A percentile compares a stretch with the other conserved stretches of the same genome.
Evolutionary conservation across 2,113 vertebrate genomes (phyloP).

Genomic region (Hippopotamus amphibius): DNA sequence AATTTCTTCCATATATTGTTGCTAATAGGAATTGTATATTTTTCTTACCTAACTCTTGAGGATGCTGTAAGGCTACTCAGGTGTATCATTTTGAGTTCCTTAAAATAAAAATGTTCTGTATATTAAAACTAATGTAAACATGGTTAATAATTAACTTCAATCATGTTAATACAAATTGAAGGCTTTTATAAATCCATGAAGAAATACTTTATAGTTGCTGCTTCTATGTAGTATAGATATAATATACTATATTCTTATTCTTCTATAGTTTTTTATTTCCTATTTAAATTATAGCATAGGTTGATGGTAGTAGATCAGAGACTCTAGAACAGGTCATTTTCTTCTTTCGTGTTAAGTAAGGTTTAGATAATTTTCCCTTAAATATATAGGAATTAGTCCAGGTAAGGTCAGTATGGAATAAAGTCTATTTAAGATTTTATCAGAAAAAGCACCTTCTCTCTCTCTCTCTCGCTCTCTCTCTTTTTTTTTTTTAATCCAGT

Average conservation of each 20-base stretch:
- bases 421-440: slow-evolving; percentile 53
- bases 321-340: slow-evolving; percentile 5
- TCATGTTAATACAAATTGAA: slow-evolving; percentile 22
- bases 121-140: background rate
- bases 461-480: background rate
- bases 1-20: slow-evolving; percentile 33
- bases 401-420: slow-evolving; percentile 38
- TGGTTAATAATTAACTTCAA: slow-evolving; percentile 35
- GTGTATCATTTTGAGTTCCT: background rate
- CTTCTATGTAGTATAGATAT: background rate
- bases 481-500: background rate
- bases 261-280: background rate
- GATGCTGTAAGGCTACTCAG: background rate
- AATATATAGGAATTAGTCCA: slow-evolving; percentile 7
- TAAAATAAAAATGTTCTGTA: background rate
- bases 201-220: background rate
- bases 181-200: slow-evolving; percentile 7
- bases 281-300: background rate
- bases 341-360: slow-evolving; percentile 50
- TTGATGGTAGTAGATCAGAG: background rate
- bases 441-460: slow-evolving; percentile 29
- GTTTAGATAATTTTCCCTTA: slow-evolving; percentile 49
- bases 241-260: background rate
- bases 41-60: slow-evolving; percentile 42
- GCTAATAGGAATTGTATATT: background rate